Evolutionary conservation across 2,797 vertebrate species (phyloP), one percentile per base, ranked within the genome.

Genomic region (Loris lydekkerianus): DNA sequence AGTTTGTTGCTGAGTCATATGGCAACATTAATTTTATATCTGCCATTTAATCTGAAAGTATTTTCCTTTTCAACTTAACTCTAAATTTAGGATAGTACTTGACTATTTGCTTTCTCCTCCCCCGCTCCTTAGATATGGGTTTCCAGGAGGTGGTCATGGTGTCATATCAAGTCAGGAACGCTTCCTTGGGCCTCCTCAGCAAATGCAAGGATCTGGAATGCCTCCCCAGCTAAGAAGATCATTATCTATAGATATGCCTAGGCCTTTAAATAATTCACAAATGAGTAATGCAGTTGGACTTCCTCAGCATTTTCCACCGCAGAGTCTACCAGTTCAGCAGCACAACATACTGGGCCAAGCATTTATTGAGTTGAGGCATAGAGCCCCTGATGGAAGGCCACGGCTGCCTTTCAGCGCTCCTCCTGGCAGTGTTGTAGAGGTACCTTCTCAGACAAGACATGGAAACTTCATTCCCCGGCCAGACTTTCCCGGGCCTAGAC

Each of bases 341-440:
- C 99, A 99, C 98, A 99, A 99, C 97, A 99, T 99, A 85, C 99
- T 99, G 98, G 99, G 99, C 0, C 99, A 99, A 95, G 99, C 99
- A 0, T 99, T 99, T 94, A 99, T 99, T 29, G 99, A 99, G 96
- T 97, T 99, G 49, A 99, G 99, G 1, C 99, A 99, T 98, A 98
- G 99, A 97, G 98, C 98, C n/a, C 98, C 99, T 0, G 99, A 99
- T 4, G 99, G 98, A 96, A 98, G 99, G 89, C 98, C 99, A 0
- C 98, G 99, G 31, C 98, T 99, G 97, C 98, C 99, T 73, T 99
- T 99, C 75, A 97, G 96, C 25, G 96, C 98, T 7, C 84, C 98
- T 56, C 96, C 99, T 84, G 98, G 98, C 72, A 95, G 82, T 3
- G 93, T 98, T 90, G 97, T 99, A n/a, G 99, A 99, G 78, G 97